These are phyloP conservation scores for Sebastiscus albofasciatus DNA, from an alignment of 2,797 vertebrate genomes.

Conservation along the genomic window DNA sequence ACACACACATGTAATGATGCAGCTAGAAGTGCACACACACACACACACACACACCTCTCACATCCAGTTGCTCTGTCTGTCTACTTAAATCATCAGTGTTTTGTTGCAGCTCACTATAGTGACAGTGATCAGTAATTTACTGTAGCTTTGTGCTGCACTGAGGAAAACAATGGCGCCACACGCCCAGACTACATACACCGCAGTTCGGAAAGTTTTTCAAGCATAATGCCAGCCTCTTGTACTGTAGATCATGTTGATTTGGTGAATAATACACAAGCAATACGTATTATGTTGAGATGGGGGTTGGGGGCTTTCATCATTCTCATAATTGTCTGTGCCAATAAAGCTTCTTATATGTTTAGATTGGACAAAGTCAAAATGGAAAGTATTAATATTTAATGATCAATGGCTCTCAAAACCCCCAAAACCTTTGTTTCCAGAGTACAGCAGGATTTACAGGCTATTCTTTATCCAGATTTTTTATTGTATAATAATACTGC, in stretches of 20 bases:
- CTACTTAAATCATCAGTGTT: slow-evolving; percentile 34
- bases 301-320: neutral
- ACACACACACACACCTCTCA: neutral
- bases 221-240: neutral
- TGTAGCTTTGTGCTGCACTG: neutral
- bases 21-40: neutral
- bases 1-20: slow-evolving; percentile 10
- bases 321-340: neutral
- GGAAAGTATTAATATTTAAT: no score
- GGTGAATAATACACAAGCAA: neutral
- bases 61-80: slow-evolving; percentile 13
- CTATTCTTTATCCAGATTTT: neutral
- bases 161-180: neutral
- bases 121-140: slow-evolving; percentile 36
- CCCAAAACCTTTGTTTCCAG: neutral
- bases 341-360: neutral
- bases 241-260: neutral
- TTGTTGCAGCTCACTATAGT: slow-evolving; percentile 27
- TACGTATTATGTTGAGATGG: neutral
- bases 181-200: neutral
- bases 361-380: neutral
- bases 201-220: neutral
- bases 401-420: no score
- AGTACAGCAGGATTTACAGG: neutral
- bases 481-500: neutral